Evolutionary conservation across 2,888 invertebrate genomes (phyloP), one percentile per base, ranked within the genome.

Genomic region (Drosophila lutescens): DNA sequence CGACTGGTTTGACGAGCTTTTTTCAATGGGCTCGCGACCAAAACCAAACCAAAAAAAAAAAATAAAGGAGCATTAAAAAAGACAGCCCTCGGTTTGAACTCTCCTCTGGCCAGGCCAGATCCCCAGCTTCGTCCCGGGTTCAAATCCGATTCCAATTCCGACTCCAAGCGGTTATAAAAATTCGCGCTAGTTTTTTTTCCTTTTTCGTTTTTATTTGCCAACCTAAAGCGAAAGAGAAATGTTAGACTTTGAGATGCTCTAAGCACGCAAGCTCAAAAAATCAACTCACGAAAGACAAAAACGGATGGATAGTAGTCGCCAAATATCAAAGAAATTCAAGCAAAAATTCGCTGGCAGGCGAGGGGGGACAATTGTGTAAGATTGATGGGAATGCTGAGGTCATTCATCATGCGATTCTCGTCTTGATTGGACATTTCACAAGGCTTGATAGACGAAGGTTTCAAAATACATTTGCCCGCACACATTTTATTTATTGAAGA

Each of bases 1-100:
- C 75, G 83, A 83, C 83, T 83, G 84, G 83, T 83, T 83, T 83
- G 83, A 83, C 83, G 84, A 78, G 83, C 79, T 83, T 84, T 68
- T 73, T 79, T 82, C 77, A 86, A 82, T 82, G 83, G 80, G 79
- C 75, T 68, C 73, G 81, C 75, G 72, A 66, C 71, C 80, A 65
- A 41, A 54, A 47, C 20, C 10, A 43, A 46, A 47, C 8, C 17
- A 26, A 54, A 23, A 51, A 44, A 43, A 13, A 26, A 53, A 23
- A 44, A 20, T 17, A 57, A 57, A 63, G 23, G 30, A 44, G 34
- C 10, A 34, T 12, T 1, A 34, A 34, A 34, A 46, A 46, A 46
- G 34, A 38, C 46, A 38, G 47, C 72, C 57, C 65, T 71, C 65
- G 73, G 73, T 62, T 46, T 71, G 81, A 86, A 83, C 86, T 79